These are phyloP conservation scores for Hucho hucho DNA, from an alignment of 2,113 vertebrate genomes.

Conservation along the genomic window DNA sequence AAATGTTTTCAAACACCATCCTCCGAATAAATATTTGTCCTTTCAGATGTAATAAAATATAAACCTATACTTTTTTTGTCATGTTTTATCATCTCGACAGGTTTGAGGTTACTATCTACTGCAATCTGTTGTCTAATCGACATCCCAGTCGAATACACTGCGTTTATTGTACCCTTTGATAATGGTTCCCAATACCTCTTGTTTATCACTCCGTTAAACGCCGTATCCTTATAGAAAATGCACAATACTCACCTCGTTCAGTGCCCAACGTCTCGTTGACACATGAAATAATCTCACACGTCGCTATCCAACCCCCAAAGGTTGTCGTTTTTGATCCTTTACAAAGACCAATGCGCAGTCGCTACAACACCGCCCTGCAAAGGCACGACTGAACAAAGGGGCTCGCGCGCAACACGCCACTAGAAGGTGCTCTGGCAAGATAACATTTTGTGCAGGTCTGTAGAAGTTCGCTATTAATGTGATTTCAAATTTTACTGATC, in stretches of 20 bases:
- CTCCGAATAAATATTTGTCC: neutral
- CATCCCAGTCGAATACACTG: neutral
- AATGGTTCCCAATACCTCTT: neutral
- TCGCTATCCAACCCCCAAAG: neutral
- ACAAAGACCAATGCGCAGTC: neutral
- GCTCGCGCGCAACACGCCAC: constrained; percentile 11
- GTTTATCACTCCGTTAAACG: neutral
- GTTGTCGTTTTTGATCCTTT: neutral
- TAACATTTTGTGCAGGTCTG: too few relatives aligned
- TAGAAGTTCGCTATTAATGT: too few relatives aligned
- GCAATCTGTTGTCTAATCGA: neutral
- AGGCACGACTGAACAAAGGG: constrained; percentile 12
- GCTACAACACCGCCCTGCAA: neutral
- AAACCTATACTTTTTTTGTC: neutral
- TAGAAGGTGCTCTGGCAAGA: constrained; percentile 38
- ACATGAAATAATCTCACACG: neutral
- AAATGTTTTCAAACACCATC: neutral
- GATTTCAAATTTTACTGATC: too few relatives aligned
- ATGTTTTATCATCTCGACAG: neutral
- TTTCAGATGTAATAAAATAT: too few relatives aligned
- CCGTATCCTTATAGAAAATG: neutral
- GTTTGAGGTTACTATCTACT: neutral
- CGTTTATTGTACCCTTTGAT: neutral
- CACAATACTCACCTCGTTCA: neutral
- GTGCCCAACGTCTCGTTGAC: neutral